Evolutionary conservation across 2,113 vertebrate genomes (phyloP).

Genomic region (Saguinus imperator): DNA sequence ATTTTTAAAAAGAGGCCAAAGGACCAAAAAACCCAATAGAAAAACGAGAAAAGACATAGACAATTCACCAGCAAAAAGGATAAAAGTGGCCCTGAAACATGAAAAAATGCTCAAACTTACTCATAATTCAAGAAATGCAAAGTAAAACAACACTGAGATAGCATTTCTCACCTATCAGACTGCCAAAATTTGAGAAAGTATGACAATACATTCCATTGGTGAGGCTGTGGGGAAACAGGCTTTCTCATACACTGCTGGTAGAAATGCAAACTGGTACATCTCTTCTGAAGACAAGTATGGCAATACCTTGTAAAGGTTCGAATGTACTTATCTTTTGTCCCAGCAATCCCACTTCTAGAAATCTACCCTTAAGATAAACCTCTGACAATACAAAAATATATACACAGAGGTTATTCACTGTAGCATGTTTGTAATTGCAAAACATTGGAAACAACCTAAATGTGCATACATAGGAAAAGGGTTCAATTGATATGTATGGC

Average conservation of each 20-base stretch:
- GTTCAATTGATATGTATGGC: not conserved
- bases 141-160: conserved; percentile 22
- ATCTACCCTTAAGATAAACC: not conserved
- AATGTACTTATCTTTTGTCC: not conserved
- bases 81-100: not conserved
- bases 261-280: not conserved
- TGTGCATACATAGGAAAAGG: not conserved
- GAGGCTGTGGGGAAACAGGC: not conserved
- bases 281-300: not conserved
- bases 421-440: not conserved
- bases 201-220: not conserved
- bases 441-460: conserved; percentile 22
- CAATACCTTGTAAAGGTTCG: not conserved
- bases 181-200: not conserved
- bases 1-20: not conserved
- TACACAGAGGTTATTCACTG: not conserved
- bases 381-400: not conserved
- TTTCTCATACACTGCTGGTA: not conserved
- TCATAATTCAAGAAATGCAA: conserved; percentile 11
- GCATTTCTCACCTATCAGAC: not conserved
- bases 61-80: not conserved
- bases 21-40: not conserved
- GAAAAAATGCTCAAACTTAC: not conserved
- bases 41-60: not conserved
- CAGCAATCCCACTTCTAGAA: not conserved